Base-by-base conservation (phyloP, 2,888 invertebrate species). In the Agrotis ipsilon region DNA sequence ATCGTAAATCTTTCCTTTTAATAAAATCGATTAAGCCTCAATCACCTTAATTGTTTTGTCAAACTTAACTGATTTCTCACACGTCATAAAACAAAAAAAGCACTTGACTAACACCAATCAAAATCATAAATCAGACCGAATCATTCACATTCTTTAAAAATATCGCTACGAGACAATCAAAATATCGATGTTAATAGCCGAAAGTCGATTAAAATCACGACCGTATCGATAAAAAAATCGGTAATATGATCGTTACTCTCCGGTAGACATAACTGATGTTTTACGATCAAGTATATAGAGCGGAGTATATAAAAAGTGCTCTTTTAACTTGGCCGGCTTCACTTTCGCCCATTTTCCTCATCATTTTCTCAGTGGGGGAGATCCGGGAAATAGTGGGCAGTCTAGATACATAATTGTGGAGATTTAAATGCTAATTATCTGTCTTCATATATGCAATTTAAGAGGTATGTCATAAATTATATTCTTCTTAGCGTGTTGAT, bases 181-280 rank as follows among this genome's bases (percentile, higher is more conserved):
- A 83, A 77, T 86, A 88, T 88, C 88, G 83, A 86, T 86, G 85
- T 89, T 92, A 91, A 92, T 90, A 85, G 90, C 89, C 87, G 92
- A 93, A 93, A 92, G 93, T 92, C 87, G 88, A 82, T 83, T 85
- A 89, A 87, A 84, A 89, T 90, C 82, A 87, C 79, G 85, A 91
- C 90, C 90, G 90, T 92, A 89, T 90, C 92, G 88, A 84, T 86
- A 81, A 90, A 88, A 39, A 88, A 86, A 89, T 82, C 81, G 49
- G n/a, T 65, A 19, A 61, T 68, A 48, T 13, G 68, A 66, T 51
- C 73, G 74, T 68, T 69, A 74, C 66, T 78, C 74, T 73, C 58
- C 27, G 74, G 64, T 81, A 64, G 46, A 66, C 69, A 81, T 77
- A 81, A 73, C 66, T 80, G 68, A 48, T 57, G 60, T 80, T 80